phyloP scores from a whole-genome alignment of 1,140 invertebrate genomes.

The Drosophila punjabiensis region DNA sequence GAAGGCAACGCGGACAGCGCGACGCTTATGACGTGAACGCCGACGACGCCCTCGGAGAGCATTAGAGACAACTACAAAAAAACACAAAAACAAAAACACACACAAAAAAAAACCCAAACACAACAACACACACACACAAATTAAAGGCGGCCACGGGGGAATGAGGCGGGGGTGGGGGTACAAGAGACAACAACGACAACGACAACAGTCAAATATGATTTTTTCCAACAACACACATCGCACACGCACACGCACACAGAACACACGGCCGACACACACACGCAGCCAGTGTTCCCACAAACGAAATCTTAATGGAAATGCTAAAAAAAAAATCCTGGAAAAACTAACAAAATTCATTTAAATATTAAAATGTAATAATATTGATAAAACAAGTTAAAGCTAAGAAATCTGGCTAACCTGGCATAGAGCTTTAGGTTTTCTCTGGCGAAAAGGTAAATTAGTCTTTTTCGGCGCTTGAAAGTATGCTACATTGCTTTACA shows the following conservation, averaged over 20 bases:
- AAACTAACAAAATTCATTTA: too few relatives aligned
- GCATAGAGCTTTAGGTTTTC: too few relatives aligned
- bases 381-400: too few relatives aligned
- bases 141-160: conserved; percentile 55
- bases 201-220: conserved; percentile 74
- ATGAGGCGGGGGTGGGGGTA: neutral
- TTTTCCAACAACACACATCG: conserved; percentile 56
- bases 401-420: too few relatives aligned
- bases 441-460: too few relatives aligned
- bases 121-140: conserved; percentile 54
- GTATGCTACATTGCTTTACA: too few relatives aligned
- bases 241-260: conserved; percentile 21
- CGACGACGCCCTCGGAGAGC: conserved; percentile 76
- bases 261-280: conserved; percentile 33
- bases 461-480: too few relatives aligned
- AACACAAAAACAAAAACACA: conserved; percentile 18
- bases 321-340: too few relatives aligned
- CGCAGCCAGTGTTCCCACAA: conserved; percentile 11
- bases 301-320: neutral
- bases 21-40: conserved; percentile 51
- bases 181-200: conserved; percentile 40
- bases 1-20: conserved; percentile 24
- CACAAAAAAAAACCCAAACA: conserved; percentile 39
- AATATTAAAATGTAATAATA: too few relatives aligned
- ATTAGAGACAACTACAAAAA: conserved; percentile 71